A percentile compares a stretch with the other conserved stretches of the same genome.
These are phyloP conservation scores for Macrotrachela quadricornifera DNA, from an alignment of 1,140 invertebrate genomes.

Conservation along the genomic window DNA sequence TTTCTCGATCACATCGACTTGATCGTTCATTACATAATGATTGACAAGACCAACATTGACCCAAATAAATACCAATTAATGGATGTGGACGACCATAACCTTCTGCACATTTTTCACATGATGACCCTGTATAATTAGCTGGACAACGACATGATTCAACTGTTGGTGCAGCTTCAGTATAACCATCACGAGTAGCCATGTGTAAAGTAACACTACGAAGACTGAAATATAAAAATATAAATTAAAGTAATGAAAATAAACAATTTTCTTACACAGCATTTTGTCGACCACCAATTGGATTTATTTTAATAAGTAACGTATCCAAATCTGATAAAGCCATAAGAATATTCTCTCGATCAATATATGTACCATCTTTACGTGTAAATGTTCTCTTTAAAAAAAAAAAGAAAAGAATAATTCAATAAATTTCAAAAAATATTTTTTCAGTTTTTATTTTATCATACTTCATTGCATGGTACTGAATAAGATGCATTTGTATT, in stretches of 20 bases:
- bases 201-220: slow-evolving; percentile 23
- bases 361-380: slow-evolving; percentile 48
- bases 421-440: too few relatives aligned
- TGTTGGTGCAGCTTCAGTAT: slow-evolving; percentile 27
- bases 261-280: slow-evolving; percentile 45
- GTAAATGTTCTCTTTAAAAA: slow-evolving; percentile 41
- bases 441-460: slow-evolving; percentile 7
- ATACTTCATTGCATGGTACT: slow-evolving; percentile 22
- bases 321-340: slow-evolving; percentile 73
- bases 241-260: neutral
- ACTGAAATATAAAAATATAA: neutral
- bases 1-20: neutral
- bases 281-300: too few relatives aligned
- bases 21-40: neutral
- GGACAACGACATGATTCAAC: slow-evolving; percentile 61
- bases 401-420: neutral
- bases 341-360: slow-evolving; percentile 62
- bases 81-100: slow-evolving; percentile 36
- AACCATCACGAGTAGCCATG: too few relatives aligned
- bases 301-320: slow-evolving; percentile 16
- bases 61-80: neutral
- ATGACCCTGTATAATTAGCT: slow-evolving; percentile 54
- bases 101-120: slow-evolving; percentile 53
- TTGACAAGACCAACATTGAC: neutral
- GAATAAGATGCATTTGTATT: too few relatives aligned